Evolutionary conservation across 2,113 vertebrate species (phyloP).

Genomic region (Notarius lentiginosus): DNA sequence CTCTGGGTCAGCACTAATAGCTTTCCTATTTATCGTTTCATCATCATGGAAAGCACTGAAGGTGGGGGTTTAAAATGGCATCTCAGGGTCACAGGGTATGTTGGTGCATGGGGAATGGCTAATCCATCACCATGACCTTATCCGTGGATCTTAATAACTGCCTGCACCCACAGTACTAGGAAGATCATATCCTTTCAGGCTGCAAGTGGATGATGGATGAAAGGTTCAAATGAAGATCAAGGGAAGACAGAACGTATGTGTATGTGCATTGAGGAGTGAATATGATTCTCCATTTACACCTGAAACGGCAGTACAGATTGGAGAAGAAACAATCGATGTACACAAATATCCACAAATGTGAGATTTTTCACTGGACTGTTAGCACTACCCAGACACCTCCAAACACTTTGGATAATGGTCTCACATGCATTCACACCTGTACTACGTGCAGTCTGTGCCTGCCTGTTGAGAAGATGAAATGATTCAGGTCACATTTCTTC

Average conservation of each 20-base stretch:
- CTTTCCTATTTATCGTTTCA: constrained; percentile 65
- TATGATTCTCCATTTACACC: constrained; percentile 8
- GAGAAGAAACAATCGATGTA: constrained; percentile 1
- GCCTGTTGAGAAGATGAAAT: not conserved
- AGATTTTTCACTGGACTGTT: not conserved
- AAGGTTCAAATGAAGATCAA: constrained; percentile 52
- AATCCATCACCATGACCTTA: constrained; percentile 61
- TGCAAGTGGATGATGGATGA: constrained; percentile 59
- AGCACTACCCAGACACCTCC: not conserved
- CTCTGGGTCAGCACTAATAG: constrained; percentile 64
- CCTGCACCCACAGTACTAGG: constrained; percentile 54
- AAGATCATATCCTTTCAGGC: constrained; percentile 52
- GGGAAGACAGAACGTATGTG: not conserved
- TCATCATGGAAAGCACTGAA: constrained; percentile 71
- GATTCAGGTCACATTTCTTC: not conserved
- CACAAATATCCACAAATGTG: not conserved
- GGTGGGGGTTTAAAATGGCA: constrained; percentile 51
- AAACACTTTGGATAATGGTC: constrained; percentile 11
- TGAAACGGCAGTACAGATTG: not conserved
- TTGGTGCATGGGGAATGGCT: constrained; percentile 25
- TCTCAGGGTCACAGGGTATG: constrained; percentile 40
- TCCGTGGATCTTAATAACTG: constrained; percentile 65
- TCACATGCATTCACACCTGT: constrained; percentile 17
- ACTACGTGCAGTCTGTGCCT: not conserved
- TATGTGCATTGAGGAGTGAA: constrained; percentile 3